Evolutionary conservation across 2,888 invertebrate species (phyloP).

Genomic region (Lasioglossum villosulum): DNA sequence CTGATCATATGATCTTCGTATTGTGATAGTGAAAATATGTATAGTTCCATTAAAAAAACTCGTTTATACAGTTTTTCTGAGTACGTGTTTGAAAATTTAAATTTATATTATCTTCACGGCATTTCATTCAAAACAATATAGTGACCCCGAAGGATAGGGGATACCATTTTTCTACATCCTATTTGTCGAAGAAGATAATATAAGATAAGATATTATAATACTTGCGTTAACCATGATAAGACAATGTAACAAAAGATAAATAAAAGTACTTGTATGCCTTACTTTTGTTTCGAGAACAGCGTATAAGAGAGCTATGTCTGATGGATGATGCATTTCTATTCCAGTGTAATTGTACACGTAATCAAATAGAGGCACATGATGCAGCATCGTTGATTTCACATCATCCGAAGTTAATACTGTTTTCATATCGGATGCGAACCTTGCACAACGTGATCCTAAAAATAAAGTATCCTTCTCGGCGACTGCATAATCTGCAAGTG

Average conservation of each 20-base stretch:
- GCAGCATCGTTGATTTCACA: constrained; percentile 10
- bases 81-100: neutral
- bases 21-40: no score
- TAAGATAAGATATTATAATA: neutral
- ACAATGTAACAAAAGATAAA: neutral
- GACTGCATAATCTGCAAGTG: constrained; percentile 56
- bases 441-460: constrained; percentile 66
- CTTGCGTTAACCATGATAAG: neutral
- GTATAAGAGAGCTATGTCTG: constrained; percentile 60
- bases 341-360: constrained; percentile 52
- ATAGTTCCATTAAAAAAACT: no score
- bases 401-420: constrained; percentile 26
- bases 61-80: neutral
- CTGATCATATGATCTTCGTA: no score
- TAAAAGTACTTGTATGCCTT: constrained; percentile 7
- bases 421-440: constrained; percentile 47
- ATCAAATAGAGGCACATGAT: constrained; percentile 59
- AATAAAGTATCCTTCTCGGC: constrained; percentile 58
- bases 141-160: neutral
- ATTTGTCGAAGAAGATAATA: neutral
- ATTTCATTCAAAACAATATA: neutral
- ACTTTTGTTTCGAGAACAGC: constrained; percentile 63
- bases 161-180: neutral
- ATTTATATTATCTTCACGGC: neutral
- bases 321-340: constrained; percentile 48